These are phyloP conservation scores for Umimayanthus kanabou DNA, from an alignment of 92 coral and sea anemone genomes.

Conservation along the genomic window DNA sequence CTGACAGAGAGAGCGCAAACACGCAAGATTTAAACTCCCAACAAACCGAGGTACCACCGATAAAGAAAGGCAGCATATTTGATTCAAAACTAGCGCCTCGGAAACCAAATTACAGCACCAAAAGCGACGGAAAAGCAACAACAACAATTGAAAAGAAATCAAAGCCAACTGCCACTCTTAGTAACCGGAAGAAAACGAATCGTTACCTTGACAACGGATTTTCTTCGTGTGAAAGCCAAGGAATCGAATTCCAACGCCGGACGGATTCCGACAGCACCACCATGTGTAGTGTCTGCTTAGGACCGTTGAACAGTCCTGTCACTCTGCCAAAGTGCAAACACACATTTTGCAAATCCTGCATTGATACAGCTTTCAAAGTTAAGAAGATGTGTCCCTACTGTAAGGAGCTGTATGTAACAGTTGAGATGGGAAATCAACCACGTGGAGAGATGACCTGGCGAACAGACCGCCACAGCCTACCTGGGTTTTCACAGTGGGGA, in stretches of 20 bases:
- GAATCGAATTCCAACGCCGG: not conserved
- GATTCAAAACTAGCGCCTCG: not conserved
- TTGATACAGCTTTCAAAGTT: constrained; percentile 47
- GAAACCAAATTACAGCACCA: not conserved
- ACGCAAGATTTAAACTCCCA: not conserved
- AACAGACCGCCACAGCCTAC: constrained; percentile 47
- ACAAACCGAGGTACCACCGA: not conserved
- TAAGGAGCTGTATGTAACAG: constrained; percentile 39
- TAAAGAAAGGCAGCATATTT: not conserved
- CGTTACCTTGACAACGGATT: not conserved
- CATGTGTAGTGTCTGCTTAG: constrained; percentile 63
- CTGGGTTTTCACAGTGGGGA: constrained; percentile 50
- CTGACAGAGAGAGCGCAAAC: not conserved
- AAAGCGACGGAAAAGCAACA: not conserved
- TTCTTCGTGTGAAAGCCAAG: not conserved
- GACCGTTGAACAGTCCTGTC: constrained; percentile 43
- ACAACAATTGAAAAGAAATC: not conserved
- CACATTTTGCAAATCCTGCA: constrained; percentile 66
- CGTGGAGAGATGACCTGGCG: constrained; percentile 59
- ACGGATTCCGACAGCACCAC: not conserved
- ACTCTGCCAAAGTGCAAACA: constrained; percentile 71
- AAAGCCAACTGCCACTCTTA: not conserved
- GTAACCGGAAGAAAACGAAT: not conserved
- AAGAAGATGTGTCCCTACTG: constrained; percentile 56
- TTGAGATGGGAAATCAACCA: constrained; percentile 27